Conservation (phyloP, 2,797 vertebrate species). For the Mycteria americana region DNA sequence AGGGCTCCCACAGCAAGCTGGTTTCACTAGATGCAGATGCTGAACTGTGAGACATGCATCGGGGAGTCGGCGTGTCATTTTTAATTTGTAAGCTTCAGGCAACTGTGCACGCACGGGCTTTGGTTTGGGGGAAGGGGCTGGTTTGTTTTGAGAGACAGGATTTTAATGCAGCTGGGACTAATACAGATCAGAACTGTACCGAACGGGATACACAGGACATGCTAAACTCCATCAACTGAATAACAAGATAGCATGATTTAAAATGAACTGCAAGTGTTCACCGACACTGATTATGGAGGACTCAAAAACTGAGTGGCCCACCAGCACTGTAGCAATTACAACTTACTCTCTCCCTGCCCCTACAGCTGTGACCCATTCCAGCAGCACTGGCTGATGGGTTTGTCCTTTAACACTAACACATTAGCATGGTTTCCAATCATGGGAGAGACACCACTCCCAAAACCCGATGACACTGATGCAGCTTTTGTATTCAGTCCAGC, state of each 20-base stretch:
- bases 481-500: constrained; percentile 18
- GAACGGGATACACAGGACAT: constrained; percentile 1
- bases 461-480: not conserved
- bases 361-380: constrained; percentile 17
- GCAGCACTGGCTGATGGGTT: not conserved
- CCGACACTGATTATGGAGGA: not conserved
- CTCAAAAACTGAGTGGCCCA: not conserved
- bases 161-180: constrained; percentile 49
- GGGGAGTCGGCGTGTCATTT: not conserved
- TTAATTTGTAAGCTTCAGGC: constrained; percentile 23
- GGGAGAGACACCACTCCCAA: not conserved
- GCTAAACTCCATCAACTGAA: not conserved
- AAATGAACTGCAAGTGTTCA: constrained; percentile 22
- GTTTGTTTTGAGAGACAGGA: not conserved
- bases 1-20: not conserved
- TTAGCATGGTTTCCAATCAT: not conserved
- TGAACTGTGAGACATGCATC: not conserved
- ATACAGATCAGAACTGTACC: constrained; percentile 28
- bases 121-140: not conserved
- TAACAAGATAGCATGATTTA: not conserved
- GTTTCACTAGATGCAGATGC: not conserved
- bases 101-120: not conserved
- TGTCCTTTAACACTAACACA: not conserved
- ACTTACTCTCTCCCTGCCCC: not conserved
- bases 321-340: not conserved